Base-by-base conservation (phyloP, 2,888 invertebrate species). In the Sphaerophoria taeniata region DNA sequence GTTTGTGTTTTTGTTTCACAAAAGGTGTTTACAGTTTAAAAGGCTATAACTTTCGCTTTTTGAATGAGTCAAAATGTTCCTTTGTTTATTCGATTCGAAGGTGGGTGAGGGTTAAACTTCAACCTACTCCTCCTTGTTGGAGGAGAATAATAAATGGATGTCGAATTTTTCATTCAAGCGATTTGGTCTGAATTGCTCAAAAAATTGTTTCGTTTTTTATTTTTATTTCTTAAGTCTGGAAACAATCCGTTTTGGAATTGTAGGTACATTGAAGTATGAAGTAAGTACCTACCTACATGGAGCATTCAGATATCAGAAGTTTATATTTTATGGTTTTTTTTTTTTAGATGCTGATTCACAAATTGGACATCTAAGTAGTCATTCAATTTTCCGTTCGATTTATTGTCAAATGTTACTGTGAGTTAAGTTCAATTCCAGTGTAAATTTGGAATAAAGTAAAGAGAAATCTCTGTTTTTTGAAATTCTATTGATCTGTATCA, bases 41-140 rank as follows among this genome's bases (percentile, higher is more conserved):
- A 71, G 65, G 79, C 74, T 39, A 31, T 74, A 39, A 75, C 79
- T 79, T 84, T 84, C 79, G 65, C 16, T 74, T 65, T 70, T 84
- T 31, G 55, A 79, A 75, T 79, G 83, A 84, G 47, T 79, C 83
- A 51, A 73, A 58, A 2, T 24, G 83, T 24, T 24, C 53, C 60
- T 67, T 84, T 79, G 83, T 84, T 79, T 51, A 33, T 39, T 14
- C 6, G 16, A 16, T 39, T 14, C 9, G 16, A 45, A 61, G 65
- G 75, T 75, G 58, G 61, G 61, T 60, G 76, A 53, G 16, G 36
- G 53, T 45, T 74, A 36, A 24, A 24, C 24, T 24, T 24, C 24
- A 24, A 24, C 24, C 24, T 24, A 24, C 51, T 58, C 43, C 58
- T 65, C 16, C 58, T 65, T 6, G n/a, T 11, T 53, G 7, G 3